Evolutionary conservation across 2,888 invertebrate species (phyloP).

Genomic region (Antitype chi): DNA sequence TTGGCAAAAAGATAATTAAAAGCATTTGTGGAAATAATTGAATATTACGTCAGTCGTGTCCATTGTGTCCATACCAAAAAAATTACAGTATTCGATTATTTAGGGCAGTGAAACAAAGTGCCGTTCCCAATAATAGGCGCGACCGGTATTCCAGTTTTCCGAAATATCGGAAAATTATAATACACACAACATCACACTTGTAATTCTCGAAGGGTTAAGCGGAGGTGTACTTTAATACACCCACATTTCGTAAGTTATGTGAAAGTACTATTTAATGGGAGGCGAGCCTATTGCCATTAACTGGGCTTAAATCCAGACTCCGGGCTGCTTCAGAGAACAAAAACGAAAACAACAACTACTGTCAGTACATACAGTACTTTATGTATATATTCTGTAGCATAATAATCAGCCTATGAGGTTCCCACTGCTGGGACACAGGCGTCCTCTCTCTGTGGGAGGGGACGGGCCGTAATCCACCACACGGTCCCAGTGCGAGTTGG

Average conservation of each 20-base stretch:
- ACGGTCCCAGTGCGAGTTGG: too few species aligned
- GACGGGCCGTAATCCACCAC: too few species aligned
- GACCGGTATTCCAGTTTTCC: not conserved
- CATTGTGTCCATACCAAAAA: not conserved
- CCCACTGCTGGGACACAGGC: too few species aligned
- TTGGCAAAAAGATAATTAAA: not conserved
- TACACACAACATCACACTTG: not conserved
- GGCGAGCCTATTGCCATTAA: not conserved
- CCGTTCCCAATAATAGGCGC: not conserved
- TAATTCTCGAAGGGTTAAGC: not conserved
- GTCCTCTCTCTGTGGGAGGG: too few species aligned
- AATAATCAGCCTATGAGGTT: too few species aligned
- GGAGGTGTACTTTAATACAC: not conserved
- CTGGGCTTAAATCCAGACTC: not conserved
- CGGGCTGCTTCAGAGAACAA: not conserved
- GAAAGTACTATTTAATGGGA: not conserved
- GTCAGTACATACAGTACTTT: too few species aligned
- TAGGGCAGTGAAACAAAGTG: not conserved
- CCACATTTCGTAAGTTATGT: not conserved
- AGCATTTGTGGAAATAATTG: not conserved
- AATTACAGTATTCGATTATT: not conserved
- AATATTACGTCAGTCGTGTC: not conserved
- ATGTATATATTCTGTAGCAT: too few species aligned
- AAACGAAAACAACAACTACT: too few species aligned
- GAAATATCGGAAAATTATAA: conserved; percentile 14